Conservation (phyloP, 64 coral and sea anemone genomes). For the Platygyra sinensis region DNA sequence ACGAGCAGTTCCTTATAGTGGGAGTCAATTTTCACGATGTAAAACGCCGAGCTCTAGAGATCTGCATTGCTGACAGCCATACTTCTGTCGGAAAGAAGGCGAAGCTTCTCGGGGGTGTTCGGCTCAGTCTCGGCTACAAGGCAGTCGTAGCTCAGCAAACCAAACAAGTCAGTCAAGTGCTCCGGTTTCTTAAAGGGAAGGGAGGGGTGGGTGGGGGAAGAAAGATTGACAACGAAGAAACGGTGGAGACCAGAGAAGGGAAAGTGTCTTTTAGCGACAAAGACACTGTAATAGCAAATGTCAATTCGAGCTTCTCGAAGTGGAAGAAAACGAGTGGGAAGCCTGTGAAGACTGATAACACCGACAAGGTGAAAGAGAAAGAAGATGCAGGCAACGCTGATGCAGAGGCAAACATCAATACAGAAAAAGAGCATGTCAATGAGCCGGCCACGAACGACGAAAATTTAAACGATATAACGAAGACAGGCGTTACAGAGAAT, state of each 20-base stretch:
- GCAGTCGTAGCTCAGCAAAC: constrained; percentile 51
- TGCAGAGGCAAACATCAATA: not conserved
- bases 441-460: not conserved
- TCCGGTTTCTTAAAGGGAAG: not conserved
- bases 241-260: not conserved
- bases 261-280: constrained; percentile 6
- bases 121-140: constrained; percentile 69
- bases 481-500: not conserved
- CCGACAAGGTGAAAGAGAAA: not conserved
- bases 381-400: not conserved
- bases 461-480: not conserved
- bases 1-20: constrained; percentile 82
- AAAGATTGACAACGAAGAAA: not conserved
- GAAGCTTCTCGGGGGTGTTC: constrained; percentile 71
- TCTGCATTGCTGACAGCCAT: constrained; percentile 66
- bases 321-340: constrained; percentile 1
- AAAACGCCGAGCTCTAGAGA: constrained; percentile 69
- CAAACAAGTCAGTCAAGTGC: constrained; percentile 60
- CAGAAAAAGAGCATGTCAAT: not conserved
- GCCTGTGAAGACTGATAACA: not conserved
- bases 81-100: constrained; percentile 43
- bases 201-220: not conserved
- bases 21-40: constrained; percentile 69
- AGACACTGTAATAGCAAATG: constrained; percentile 17
- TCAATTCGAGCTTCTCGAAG: not conserved